Evolutionary conservation across 2,797 vertebrate species (phyloP).

Genomic region (Enteromius anoplus): DNA sequence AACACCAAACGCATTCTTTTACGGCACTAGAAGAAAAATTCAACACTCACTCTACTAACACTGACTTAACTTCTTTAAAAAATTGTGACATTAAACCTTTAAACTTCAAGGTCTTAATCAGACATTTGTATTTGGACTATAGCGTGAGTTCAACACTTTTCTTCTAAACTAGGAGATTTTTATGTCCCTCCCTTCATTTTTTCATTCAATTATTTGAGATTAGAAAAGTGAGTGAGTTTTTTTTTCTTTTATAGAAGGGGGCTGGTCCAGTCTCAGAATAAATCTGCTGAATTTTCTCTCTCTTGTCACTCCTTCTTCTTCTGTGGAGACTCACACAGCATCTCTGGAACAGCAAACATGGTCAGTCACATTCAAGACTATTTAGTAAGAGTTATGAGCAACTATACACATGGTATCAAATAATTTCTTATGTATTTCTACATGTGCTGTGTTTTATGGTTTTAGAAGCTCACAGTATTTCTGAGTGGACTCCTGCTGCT

Average conservation of each 20-base stretch:
- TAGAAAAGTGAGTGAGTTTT: not conserved
- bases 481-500: constrained; percentile 3
- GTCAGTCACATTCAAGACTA: constrained; percentile 8
- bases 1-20: no score
- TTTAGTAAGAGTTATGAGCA: not conserved
- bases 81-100: no score
- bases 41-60: no score
- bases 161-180: no score
- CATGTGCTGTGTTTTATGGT: not conserved
- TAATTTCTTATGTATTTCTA: not conserved
- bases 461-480: not conserved
- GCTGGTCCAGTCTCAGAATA: not conserved
- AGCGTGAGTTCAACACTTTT: no score
- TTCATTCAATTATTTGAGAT: not conserved
- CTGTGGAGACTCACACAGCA: not conserved
- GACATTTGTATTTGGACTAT: no score
- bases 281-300: not conserved
- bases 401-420: not conserved
- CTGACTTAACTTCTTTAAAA: no score
- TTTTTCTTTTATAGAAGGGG: not conserved
- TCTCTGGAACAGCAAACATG: not conserved
- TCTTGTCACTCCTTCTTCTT: not conserved
- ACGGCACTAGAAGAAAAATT: no score
- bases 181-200: no score
- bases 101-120: no score